A percentile compares a stretch with the other conserved stretches of the same genome.
Conservation (phyloP, 2,113 vertebrate genomes). For the Muscicapa adusta region DNA sequence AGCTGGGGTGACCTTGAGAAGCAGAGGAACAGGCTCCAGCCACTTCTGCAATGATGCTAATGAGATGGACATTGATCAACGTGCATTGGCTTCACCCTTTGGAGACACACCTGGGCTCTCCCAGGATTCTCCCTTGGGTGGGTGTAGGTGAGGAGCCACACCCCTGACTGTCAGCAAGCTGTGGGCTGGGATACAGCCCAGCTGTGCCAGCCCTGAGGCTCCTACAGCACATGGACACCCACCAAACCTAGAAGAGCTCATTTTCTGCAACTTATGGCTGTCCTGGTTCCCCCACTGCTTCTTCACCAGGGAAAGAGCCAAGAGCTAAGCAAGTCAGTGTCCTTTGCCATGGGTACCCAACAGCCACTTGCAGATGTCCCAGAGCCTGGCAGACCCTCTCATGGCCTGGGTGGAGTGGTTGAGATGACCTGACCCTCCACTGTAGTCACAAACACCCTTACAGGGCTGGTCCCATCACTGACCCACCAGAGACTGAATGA, state of each 20-base stretch:
- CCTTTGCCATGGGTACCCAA: background rate
- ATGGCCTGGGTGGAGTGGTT: background rate
- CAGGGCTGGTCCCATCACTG: background rate
- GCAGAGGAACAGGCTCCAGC: background rate
- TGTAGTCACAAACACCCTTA: background rate
- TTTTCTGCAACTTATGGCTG: background rate
- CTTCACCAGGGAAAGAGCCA: background rate
- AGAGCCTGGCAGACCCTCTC: background rate
- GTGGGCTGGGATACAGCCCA: background rate
- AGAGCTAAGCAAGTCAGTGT: rapidly evolving
- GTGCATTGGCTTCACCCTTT: rapidly evolving
- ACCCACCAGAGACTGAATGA: background rate
- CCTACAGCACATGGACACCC: background rate
- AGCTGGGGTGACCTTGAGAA: background rate
- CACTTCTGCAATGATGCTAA: background rate
- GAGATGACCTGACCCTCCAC: background rate
- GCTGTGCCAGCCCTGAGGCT: background rate
- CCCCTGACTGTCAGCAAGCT: rapidly evolving
- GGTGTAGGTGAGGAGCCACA: background rate
- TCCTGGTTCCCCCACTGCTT: background rate
- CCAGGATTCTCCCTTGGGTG: rapidly evolving
- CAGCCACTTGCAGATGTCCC: rapidly evolving
- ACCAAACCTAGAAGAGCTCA: background rate
- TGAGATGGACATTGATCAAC: rapidly evolving
- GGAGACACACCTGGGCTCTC: background rate